Evolutionary conservation across 2,797 vertebrate genomes (phyloP), one percentile per base, ranked within the genome.

Genomic region (Sebastes aleutianus): DNA sequence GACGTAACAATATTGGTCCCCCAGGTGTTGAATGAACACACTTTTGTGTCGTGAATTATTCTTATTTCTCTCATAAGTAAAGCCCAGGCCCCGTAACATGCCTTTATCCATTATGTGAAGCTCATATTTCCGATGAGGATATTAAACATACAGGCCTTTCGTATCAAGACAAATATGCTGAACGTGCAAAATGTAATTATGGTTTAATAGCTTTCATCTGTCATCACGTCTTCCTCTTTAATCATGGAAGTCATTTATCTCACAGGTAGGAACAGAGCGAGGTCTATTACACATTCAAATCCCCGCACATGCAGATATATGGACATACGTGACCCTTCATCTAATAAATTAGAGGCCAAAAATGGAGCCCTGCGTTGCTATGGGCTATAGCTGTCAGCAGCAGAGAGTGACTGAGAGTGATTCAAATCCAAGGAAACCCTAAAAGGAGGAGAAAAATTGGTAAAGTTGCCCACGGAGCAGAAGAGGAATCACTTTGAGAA

Each of bases 191-290:
- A 92, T 89, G 83, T 91, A 93, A 94, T 94, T 94, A 92, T 74
- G 31, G 66, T 91, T 92, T 94, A 93, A 95, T 94, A 93, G 90
- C 82, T 64, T 91, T 93, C 91, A 93, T 95, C 88, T 88, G 91
- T 94, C 91, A 93, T 89, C 85, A 86, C 70, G 87, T 91, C 86
- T 87, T 93, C 90, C 85, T 90, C 85, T 90, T 94, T 91, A 92
- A 92, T 94, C 91, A 89, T 9, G n/a, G 72, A 76, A 83, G 86
- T 92, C 80, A 90, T 95, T 91, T 89, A 90, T 94, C 88, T 90
- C 81, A 73, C 72, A 80, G 74, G 88, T 92, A 82, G 83, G 78
- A 89, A 88, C 79, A 74, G 67, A 83, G 47, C 54, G 24, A 74
- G 79, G 80, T 88, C 85, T 79, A 85, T 92, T 92, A 92, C 74